phyloP scores from a whole-genome alignment of 2,888 invertebrate species.

The Limenitis camilla region DNA sequence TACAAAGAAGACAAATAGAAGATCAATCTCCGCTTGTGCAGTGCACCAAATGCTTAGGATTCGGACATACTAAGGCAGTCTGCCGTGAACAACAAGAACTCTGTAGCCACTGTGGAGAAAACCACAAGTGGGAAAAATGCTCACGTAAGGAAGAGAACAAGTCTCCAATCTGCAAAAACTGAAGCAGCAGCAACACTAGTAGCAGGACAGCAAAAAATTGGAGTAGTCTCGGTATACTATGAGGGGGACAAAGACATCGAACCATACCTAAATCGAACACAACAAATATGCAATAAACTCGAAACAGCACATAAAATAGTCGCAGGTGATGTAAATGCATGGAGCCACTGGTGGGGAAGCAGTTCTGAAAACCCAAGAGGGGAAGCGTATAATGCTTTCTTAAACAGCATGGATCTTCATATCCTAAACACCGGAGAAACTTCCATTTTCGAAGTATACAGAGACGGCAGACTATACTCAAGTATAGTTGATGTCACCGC shows the following conservation, averaged over 20 bases:
- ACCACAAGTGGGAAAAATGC: too few relatives aligned
- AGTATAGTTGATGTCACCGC: not conserved
- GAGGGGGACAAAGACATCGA: too few relatives aligned
- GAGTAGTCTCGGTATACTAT: too few relatives aligned
- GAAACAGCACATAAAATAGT: too few relatives aligned
- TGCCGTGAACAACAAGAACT: too few relatives aligned
- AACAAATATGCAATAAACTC: too few relatives aligned
- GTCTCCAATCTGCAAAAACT: too few relatives aligned
- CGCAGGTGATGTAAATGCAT: not conserved
- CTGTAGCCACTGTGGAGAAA: too few relatives aligned
- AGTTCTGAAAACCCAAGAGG: not conserved
- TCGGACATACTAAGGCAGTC: slow-evolving; percentile 27
- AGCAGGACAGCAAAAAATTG: too few relatives aligned
- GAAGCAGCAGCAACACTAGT: too few relatives aligned
- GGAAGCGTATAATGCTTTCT: not conserved
- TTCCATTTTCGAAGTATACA: not conserved
- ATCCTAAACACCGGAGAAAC: not conserved
- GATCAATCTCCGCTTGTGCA: slow-evolving; percentile 25
- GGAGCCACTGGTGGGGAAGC: not conserved
- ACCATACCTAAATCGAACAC: too few relatives aligned
- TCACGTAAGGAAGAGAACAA: too few relatives aligned
- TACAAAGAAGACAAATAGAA: slow-evolving; percentile 13
- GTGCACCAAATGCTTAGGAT: slow-evolving; percentile 26
- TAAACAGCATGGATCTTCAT: not conserved
- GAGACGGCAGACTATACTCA: not conserved